Evolutionary conservation across 37 sponge, comb jelly and placozoan genomes (phyloP).

Genomic region (Chondrosia reniformis): DNA sequence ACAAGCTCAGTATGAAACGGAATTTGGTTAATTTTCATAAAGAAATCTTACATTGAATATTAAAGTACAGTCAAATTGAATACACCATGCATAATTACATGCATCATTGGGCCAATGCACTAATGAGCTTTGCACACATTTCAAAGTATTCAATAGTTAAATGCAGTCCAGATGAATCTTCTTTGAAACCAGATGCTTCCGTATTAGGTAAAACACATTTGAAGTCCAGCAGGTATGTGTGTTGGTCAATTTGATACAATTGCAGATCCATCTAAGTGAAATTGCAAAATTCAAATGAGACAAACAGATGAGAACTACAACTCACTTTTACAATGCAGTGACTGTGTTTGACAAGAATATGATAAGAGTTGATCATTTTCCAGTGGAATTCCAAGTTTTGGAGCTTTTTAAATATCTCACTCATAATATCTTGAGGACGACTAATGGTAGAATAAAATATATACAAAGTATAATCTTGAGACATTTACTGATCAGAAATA

Average conservation of each 20-base stretch:
- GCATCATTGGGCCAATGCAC: conserved; percentile 61
- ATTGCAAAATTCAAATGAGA: neutral
- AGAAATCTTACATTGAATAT: neutral
- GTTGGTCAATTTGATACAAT: conserved; percentile 77
- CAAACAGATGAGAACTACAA: neutral
- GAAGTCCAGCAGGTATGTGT: conserved; percentile 85
- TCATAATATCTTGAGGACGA: conserved; percentile 90
- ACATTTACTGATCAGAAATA: too few species aligned
- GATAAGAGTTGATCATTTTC: conserved; percentile 75
- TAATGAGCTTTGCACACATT: conserved; percentile 62
- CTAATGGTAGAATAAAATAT: conserved; percentile 40
- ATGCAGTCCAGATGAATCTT: conserved; percentile 18
- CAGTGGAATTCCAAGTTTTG: conserved; percentile 72
- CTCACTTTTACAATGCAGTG: neutral
- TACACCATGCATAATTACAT: too few species aligned
- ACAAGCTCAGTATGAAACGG: neutral
- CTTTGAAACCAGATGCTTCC: neutral
- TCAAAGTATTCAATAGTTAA: conserved; percentile 83
- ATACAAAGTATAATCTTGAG: neutral
- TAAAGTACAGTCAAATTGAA: neutral
- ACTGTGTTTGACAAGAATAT: conserved; percentile 9
- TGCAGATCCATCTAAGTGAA: conserved; percentile 67
- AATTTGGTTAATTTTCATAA: neutral
- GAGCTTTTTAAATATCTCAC: conserved; percentile 80
- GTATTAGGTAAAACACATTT: conserved; percentile 32